Evolutionary conservation across 2,113 vertebrate genomes (phyloP).

Genomic region (Theristicus caerulescens): DNA sequence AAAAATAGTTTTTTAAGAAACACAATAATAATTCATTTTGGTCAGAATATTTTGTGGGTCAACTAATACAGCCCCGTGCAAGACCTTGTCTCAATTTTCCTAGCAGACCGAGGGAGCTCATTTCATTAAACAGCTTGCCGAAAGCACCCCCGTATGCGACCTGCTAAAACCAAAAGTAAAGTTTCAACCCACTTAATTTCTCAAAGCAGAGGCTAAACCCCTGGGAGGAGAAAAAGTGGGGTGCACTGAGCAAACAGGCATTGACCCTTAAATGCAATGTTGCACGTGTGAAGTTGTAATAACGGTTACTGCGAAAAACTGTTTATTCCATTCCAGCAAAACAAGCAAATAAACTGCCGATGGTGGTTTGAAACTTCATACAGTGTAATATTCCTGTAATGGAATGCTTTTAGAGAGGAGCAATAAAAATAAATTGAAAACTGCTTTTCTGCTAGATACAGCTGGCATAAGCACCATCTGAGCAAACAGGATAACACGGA

Average conservation of each 20-base stretch:
- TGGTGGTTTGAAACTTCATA: slow-evolving; percentile 64
- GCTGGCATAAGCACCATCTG: slow-evolving; percentile 68
- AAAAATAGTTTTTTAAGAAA: neutral
- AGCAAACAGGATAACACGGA: slow-evolving; percentile 68
- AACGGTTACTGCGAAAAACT: slow-evolving; percentile 10
- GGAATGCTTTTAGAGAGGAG: slow-evolving; percentile 80
- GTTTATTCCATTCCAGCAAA: slow-evolving; percentile 63
- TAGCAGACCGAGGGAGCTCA: neutral
- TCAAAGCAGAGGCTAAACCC: neutral
- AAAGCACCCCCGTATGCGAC: accelerated
- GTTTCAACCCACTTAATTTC: neutral
- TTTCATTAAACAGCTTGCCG: accelerated
- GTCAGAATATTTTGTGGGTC: neutral
- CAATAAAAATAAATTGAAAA: slow-evolving; percentile 81
- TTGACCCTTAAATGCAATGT: neutral
- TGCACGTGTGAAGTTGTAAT: neutral
- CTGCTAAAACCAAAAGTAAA: neutral
- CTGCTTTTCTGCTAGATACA: slow-evolving; percentile 71
- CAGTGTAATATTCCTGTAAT: slow-evolving; percentile 74
- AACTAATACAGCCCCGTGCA: accelerated
- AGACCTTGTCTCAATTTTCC: too few relatives aligned
- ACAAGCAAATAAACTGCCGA: slow-evolving; percentile 70
- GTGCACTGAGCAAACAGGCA: neutral
- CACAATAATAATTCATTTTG: neutral
- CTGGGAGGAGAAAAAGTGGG: neutral